Conservation (phyloP, 2,113 vertebrate genomes). For the Albula goreensis region DNA sequence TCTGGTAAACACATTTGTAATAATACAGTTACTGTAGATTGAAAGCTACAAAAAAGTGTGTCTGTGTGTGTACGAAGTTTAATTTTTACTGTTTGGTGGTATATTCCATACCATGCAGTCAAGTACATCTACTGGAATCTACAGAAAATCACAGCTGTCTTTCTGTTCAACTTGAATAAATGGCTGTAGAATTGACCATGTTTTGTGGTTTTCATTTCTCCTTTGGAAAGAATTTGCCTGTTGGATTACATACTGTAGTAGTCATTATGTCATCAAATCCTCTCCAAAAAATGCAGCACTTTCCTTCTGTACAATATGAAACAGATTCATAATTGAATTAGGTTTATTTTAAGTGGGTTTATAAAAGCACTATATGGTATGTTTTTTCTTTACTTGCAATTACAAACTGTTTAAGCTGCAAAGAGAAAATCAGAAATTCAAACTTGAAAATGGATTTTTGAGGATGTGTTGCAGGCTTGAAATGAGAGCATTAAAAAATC, state of each 20-base stretch:
- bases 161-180: not conserved
- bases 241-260: not conserved
- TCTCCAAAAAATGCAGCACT: not conserved
- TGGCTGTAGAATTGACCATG: not conserved
- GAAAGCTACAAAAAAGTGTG: no score
- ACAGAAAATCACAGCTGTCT: not conserved
- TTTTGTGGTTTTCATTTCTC: not conserved
- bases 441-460: no score
- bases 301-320: not conserved
- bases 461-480: no score
- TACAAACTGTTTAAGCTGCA: no score
- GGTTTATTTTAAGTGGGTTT: not conserved
- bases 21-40: no score
- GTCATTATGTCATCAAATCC: slow-evolving; percentile 10
- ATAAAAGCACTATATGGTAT: not conserved
- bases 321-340: not conserved
- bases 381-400: no score
- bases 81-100: not conserved
- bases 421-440: no score
- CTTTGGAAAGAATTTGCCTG: not conserved
- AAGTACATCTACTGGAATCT: not conserved
- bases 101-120: not conserved
- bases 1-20: no score
- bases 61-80: not conserved
- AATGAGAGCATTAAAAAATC: no score